A percentile compares a stretch with the other conserved stretches of the same genome.
phyloP scores from a whole-genome alignment of 1,140 invertebrate genomes.

The Tribolium madens region DNA sequence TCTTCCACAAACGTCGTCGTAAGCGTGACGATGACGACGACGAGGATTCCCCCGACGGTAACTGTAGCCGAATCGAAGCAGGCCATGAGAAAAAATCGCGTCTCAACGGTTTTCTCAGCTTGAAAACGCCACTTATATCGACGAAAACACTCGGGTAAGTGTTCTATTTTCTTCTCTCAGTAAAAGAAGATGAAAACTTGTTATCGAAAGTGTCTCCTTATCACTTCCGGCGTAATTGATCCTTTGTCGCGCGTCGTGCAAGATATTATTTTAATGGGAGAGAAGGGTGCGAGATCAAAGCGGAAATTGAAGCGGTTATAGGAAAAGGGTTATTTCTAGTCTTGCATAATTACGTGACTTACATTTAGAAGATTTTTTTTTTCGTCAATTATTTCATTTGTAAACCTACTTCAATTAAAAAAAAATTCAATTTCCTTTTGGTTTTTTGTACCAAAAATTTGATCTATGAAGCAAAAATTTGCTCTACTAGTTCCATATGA shows the following conservation, averaged over 20 bases:
- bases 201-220: not conserved
- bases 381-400: no score
- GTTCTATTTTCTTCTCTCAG: not conserved
- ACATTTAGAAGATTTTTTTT: no score
- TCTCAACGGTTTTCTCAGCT: conserved; percentile 79
- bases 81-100: conserved; percentile 61
- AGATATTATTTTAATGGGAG: not conserved
- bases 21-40: conserved; percentile 65
- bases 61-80: conserved; percentile 51
- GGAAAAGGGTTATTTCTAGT: no score
- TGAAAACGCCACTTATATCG: conserved; percentile 82
- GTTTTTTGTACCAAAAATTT: no score
- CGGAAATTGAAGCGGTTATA: not conserved
- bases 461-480: no score
- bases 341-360: no score
- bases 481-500: no score
- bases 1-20: conserved; percentile 64
- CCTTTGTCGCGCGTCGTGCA: not conserved
- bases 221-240: not conserved
- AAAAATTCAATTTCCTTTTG: no score
- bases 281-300: not conserved
- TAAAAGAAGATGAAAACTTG: not conserved
- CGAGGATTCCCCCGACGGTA: conserved; percentile 54
- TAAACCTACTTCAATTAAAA: no score
- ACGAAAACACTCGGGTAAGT: conserved; percentile 75